Conservation (phyloP, 2,797 vertebrate genomes). For the Kryptopterus vitreolus region DNA sequence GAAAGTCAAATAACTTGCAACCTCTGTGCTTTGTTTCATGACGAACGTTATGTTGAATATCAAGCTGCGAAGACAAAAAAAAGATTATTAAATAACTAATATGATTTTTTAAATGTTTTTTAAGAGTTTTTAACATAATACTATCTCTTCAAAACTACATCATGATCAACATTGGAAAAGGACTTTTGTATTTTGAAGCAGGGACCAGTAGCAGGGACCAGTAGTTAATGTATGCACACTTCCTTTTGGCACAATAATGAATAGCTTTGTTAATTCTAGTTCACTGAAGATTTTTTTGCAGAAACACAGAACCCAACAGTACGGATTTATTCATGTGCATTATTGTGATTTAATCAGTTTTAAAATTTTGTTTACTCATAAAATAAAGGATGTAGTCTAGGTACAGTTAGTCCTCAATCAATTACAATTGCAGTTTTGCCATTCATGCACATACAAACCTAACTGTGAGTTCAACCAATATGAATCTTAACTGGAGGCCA, state of each 20-base stretch:
- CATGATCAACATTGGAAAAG: background rate
- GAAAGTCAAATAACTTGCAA: background rate
- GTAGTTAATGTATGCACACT: too few species aligned
- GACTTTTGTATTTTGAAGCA: background rate
- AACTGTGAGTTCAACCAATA: background rate
- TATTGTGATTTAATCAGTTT: background rate
- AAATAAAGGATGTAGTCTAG: background rate
- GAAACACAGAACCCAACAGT: background rate
- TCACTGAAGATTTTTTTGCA: too few species aligned
- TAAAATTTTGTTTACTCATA: background rate
- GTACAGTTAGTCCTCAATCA: background rate
- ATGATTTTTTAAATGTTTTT: background rate
- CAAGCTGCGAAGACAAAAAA: background rate
- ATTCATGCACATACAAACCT: background rate
- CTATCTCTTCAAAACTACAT: background rate
- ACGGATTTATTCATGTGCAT: background rate
- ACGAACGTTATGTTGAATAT: background rate
- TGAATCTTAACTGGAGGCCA: background rate
- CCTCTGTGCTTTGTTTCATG: conserved; percentile 7
- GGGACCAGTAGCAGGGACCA: background rate
- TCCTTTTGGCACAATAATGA: background rate
- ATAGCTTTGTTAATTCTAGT: too few species aligned
- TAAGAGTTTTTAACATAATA: background rate
- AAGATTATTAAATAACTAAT: background rate
- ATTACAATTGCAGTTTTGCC: background rate